Conservation (phyloP, 2,797 vertebrate species). For the Ctenopoma multispine region DNA sequence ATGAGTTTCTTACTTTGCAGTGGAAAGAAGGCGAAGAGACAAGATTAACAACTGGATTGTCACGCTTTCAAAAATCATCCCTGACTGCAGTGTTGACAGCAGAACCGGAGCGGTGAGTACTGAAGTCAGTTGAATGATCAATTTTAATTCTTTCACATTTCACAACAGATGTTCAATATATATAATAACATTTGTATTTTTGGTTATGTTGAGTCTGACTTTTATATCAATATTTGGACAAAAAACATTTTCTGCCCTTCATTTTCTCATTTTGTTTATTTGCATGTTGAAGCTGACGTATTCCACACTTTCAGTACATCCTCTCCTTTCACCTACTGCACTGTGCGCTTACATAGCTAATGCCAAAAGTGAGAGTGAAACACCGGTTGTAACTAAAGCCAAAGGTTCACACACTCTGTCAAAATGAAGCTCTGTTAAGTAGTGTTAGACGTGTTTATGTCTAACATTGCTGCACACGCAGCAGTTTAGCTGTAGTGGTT, state of each 20-base stretch:
- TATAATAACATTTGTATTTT: neutral
- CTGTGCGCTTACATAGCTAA: neutral
- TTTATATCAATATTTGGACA: no score
- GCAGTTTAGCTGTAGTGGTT: neutral
- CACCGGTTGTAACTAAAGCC: neutral
- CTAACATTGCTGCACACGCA: neutral
- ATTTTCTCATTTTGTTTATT: neutral
- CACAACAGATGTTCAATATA: no score
- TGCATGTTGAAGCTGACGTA: neutral
- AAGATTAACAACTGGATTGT: slow-evolving; percentile 98
- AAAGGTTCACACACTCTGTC: neutral
- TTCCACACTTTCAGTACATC: neutral
- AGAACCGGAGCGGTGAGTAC: slow-evolving; percentile 90
- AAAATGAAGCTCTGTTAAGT: neutral
- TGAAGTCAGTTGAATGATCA: neutral
- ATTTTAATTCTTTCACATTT: no score
- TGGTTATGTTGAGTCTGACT: no score
- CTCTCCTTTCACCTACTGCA: neutral
- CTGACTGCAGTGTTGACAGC: slow-evolving; percentile 91
- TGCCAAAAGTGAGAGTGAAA: neutral
- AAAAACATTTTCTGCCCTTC: neutral
- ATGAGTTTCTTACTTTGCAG: slow-evolving; percentile 71
- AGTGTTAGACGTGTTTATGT: neutral
- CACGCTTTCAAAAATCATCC: slow-evolving; percentile 93
- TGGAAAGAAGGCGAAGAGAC: slow-evolving; percentile 92